Percentiles rank a stretch among this genome's conserved stretches.
Evolutionary conservation across 1,140 invertebrate genomes (phyloP).

Genomic region (Ceratina australensis): DNA sequence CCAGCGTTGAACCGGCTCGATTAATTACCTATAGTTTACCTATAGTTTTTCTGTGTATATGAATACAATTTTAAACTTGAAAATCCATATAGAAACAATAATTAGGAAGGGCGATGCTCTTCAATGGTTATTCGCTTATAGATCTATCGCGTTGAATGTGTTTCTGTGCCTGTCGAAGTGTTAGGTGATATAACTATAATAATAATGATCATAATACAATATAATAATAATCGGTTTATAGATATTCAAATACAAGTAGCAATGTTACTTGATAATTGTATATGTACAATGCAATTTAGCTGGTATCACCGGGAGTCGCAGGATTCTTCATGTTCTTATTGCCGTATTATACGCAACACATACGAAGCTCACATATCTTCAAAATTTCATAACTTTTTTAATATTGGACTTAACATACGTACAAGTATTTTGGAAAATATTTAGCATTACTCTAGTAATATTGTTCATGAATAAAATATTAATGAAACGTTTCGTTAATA

Average conservation of each 20-base stretch:
- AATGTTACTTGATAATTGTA: conserved; percentile 75
- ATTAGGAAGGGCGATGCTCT: conserved; percentile 61
- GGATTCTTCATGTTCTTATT: conserved; percentile 34
- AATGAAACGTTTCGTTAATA: no score
- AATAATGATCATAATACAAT: conserved; percentile 66
- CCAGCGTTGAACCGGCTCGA: conserved; percentile 43
- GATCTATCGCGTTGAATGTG: conserved; percentile 51
- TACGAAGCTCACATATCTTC: no score
- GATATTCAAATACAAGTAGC: conserved; percentile 59
- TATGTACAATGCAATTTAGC: conserved; percentile 73
- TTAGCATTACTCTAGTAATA: no score
- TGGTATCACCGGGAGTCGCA: conserved; percentile 64
- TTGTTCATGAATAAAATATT: no score
- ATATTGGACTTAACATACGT: no score
- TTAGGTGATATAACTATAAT: not conserved
- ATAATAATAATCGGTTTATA: conserved; percentile 66
- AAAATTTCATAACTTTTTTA: no score
- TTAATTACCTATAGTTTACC: conserved; percentile 41
- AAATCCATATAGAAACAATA: conserved; percentile 61
- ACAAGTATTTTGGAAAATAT: no score
- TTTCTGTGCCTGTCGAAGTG: no score
- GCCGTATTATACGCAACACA: conserved; percentile 40
- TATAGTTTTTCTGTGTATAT: conserved; percentile 40
- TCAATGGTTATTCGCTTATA: conserved; percentile 44
- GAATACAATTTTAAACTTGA: conserved; percentile 52